phyloP scores from a whole-genome alignment of 2,888 invertebrate species.

The Drosophila sordidapex region DNA sequence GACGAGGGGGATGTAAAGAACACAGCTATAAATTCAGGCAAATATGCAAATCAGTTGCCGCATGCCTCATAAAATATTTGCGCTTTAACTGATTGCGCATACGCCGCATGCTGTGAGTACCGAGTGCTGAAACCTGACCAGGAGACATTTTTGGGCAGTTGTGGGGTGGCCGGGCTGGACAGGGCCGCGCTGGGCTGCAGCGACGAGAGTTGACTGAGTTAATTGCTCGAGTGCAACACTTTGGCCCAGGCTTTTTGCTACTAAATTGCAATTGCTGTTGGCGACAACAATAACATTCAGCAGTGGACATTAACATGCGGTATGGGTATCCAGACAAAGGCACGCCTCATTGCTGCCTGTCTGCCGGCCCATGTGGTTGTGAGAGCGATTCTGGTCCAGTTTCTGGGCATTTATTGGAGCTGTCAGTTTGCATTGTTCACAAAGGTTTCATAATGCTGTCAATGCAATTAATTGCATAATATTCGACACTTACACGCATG shows the following conservation, averaged over 20 bases:
- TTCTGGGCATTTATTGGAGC: conserved; percentile 65
- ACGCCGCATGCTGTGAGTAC: conserved; percentile 50
- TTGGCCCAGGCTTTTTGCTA: conserved; percentile 62
- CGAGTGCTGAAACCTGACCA: conserved; percentile 52
- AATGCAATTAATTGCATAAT: conserved; percentile 79
- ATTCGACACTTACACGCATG: conserved; percentile 37
- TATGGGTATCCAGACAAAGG: conserved; percentile 36
- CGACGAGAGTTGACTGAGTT: conserved; percentile 38
- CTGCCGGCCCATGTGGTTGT: not conserved
- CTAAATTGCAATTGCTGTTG: conserved; percentile 74
- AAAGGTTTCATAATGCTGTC: conserved; percentile 78
- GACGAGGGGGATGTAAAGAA: conserved; percentile 7
- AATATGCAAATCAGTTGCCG: conserved; percentile 73
- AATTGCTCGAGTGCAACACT: conserved; percentile 71
- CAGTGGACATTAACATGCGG: conserved; percentile 64
- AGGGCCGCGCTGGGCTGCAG: not conserved
- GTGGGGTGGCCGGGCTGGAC: conserved; percentile 11
- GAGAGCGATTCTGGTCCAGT: conserved; percentile 16
- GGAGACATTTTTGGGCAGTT: conserved; percentile 54
- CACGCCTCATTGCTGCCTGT: conserved; percentile 33
- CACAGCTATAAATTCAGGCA: conserved; percentile 54
- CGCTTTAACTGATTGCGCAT: conserved; percentile 72
- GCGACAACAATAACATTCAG: conserved; percentile 60
- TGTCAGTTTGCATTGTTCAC: conserved; percentile 73
- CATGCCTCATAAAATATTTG: conserved; percentile 72